Base-by-base conservation (phyloP, 2,888 invertebrate species). In the Isotomurus palustris region DNA sequence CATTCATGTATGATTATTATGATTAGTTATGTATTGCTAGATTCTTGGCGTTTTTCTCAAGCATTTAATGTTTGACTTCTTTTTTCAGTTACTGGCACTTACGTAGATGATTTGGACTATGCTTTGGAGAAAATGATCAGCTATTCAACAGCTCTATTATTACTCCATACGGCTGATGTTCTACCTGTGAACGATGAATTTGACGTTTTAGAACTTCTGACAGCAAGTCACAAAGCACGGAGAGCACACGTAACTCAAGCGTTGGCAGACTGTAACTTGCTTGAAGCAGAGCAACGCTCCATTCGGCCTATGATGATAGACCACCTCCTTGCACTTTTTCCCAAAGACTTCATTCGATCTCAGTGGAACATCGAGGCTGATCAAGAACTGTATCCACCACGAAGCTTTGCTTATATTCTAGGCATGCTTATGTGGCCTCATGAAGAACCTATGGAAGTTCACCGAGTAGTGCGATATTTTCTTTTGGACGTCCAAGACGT, bases 361-460 rank as follows among this genome's bases (percentile, higher is more conserved):
- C 62, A 68, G 50, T 71, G 68, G 68, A 45, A 68, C 45, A 32
- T 66, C 6, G 58, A 60, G 17, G 57, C 62, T 19, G 60, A 54
- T 6, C 59, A 69, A 22, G 21, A 25, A 19, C n/a, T 64, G 19
- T 71, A 71, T 35, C 70, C 69, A 17, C 70, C 70, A 24, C 60
- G 61, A 22, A 67, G 69, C 60, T 51, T 68, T 28, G 68, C 60
- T 2, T 68, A 66, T 53, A 53, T 71, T 19, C 38, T 65, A 8
- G 68, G 69, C 25, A 64, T 71, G 66, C 60, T 69, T 17, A 55
- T 71, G 62, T 67, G 65, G 67, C 51, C 43, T 19, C 56, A 65
- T 36, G 58, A 54, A 12, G 64, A 69, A 28, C 57, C 59, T 1
- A 62, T 60, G 47, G 58, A 62, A 8, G 54, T 69, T 24, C 56